These are phyloP conservation scores for Epinephelus fuscoguttatus DNA, from an alignment of 2,113 vertebrate genomes.

Conservation along the genomic window DNA sequence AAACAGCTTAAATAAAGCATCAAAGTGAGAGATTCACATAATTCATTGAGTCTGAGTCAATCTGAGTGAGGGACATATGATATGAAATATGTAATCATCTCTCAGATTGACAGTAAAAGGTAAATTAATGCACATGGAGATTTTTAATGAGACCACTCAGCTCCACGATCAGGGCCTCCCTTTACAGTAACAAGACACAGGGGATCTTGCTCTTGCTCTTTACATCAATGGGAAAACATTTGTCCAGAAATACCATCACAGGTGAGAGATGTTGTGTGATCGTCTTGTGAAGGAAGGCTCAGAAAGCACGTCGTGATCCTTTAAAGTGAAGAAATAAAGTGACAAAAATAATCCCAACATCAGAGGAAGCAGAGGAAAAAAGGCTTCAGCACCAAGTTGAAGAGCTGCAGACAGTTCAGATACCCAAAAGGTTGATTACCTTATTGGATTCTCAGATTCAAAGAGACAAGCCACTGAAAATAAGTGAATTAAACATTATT, in stretches of 20 bases:
- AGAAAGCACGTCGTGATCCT: background rate
- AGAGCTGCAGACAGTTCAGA: background rate
- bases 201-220: conserved; percentile 8
- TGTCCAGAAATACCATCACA: background rate
- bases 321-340: background rate
- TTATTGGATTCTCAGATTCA: background rate
- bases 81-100: background rate
- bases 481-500: background rate
- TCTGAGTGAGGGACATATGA: background rate
- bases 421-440: background rate
- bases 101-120: background rate
- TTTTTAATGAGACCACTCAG: conserved; percentile 10
- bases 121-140: background rate
- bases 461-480: background rate
- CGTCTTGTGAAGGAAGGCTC: background rate
- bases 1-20: too few relatives aligned
- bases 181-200: background rate
- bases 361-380: background rate
- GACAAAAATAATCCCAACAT: background rate
- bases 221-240: background rate
- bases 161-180: background rate
- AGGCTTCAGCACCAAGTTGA: background rate
- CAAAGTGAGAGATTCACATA: background rate
- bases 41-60: background rate
- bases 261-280: background rate